Evolutionary conservation across 2,888 invertebrate species (phyloP), one percentile per base, ranked within the genome.

Genomic region (Galeopsomyia nigrocyanea): DNA sequence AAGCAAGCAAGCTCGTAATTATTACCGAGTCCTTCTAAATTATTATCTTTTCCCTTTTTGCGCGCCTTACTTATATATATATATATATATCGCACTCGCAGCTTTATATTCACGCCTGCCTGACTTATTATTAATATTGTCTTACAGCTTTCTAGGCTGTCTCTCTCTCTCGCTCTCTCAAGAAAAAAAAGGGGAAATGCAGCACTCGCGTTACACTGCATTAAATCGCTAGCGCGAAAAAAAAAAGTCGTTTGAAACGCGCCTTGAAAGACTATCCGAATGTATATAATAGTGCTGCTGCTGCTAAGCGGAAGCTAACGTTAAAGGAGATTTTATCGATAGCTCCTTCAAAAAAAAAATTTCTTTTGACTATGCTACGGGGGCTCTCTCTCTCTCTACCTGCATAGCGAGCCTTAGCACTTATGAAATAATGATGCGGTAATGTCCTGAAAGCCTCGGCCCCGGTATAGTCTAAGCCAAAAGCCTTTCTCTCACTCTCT

Each of bases 351-450:
- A 63, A 71, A 47, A 71, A 67, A 67, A 26, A 26, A n/a, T n/a
- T 68, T 64, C 70, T 74, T 70, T 70, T 58, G 62, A 68, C 66
- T 53, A 39, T 13, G 17, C 46, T 7, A 46, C 6, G 16, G 56
- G 16, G 21, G 16, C 46, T 16, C 19, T 61, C 3, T 7, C 31
- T 31, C 3, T 7, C 31, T 39, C 61, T 61, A 71, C 53, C 61
- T 61, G 65, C 51, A 10, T 19, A 60, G 31, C 9, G 60, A 74
- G 49, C 71, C 71, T 65, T 47, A 58, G 57, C 58, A 69, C 66
- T 71, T 71, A 63, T 72, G 58, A 75, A 72, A 75, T 69, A 72
- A 72, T 75, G 68, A 74, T 64, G 71, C 51, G 21, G 60, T 61
- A 71, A 69, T 75, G 69, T 71, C 71, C 71, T 75, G 75, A 71